phyloP scores from a whole-genome alignment of 2,888 invertebrate genomes.

The Parasteatoda lunata region DNA sequence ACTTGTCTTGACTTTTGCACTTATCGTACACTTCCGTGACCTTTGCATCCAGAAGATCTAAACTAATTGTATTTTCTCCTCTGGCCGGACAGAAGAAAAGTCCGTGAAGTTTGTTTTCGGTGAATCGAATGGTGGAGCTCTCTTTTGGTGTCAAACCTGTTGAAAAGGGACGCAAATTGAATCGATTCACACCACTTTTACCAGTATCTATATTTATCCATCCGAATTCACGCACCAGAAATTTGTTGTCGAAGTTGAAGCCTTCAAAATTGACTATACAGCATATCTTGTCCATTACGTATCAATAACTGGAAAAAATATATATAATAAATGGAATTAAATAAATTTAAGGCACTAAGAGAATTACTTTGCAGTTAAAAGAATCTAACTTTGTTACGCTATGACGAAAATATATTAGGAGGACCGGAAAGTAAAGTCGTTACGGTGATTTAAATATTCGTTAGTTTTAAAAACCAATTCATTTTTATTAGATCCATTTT shows the following conservation, averaged over 20 bases:
- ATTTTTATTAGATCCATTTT: too few relatives aligned
- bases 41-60: conserved; percentile 21
- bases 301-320: too few relatives aligned
- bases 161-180: conserved; percentile 13
- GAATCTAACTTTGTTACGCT: too few relatives aligned
- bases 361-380: too few relatives aligned
- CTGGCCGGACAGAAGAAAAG: conserved; percentile 7
- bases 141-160: not conserved
- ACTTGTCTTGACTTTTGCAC: not conserved
- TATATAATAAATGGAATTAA: too few relatives aligned
- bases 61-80: conserved; percentile 3
- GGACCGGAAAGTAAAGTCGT: too few relatives aligned
- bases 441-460: too few relatives aligned
- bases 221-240: conserved; percentile 49
- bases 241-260: conserved; percentile 11
- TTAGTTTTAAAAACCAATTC: too few relatives aligned
- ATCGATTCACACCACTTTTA: conserved; percentile 3
- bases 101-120: conserved; percentile 15
- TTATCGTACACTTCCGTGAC: conserved; percentile 4
- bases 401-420: too few relatives aligned
- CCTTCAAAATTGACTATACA: conserved; percentile 48
- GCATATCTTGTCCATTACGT: conserved; percentile 24
- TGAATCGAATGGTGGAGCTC: not conserved
- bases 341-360: too few relatives aligned
- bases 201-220: conserved; percentile 11